Evolutionary conservation across 2,888 invertebrate genomes (phyloP).

Genomic region (Chrysomela aeneicollis): DNA sequence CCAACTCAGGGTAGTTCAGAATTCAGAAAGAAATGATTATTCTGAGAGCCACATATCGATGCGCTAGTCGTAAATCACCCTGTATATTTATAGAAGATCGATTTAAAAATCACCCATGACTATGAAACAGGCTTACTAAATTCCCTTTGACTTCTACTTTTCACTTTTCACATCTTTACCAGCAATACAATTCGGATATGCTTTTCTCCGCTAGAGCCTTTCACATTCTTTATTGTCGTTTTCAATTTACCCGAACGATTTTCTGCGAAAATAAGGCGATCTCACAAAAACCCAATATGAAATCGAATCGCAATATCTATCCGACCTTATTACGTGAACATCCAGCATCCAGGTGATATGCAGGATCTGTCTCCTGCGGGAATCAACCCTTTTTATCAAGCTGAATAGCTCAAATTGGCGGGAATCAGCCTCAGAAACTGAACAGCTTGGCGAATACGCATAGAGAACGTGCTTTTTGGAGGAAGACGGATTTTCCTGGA

Average conservation of each 20-base stretch:
- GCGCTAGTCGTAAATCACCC: too few species aligned
- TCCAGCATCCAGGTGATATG: not conserved
- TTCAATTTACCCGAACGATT: not conserved
- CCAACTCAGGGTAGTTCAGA: too few species aligned
- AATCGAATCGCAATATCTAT: constrained; percentile 3
- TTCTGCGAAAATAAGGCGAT: not conserved
- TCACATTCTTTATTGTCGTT: not conserved
- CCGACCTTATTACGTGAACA: not conserved
- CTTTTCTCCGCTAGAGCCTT: not conserved
- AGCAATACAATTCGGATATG: not conserved
- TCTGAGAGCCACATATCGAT: too few species aligned
- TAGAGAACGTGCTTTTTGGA: not conserved
- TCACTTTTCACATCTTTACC: not conserved
- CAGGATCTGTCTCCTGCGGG: not conserved
- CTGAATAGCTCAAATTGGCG: not conserved
- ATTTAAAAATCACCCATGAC: too few species aligned
- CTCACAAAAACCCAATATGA: not conserved
- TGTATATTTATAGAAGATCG: too few species aligned
- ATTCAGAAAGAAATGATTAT: too few species aligned
- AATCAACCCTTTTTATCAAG: not conserved
- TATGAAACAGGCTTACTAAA: too few species aligned
- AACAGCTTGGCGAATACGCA: not conserved
- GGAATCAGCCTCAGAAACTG: not conserved
- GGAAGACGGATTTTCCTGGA: not conserved
- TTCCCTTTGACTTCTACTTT: not conserved